Percentiles rank a stretch among this genome's conserved stretches.
phyloP scores from a whole-genome alignment of 2,113 vertebrate genomes.

The Azemiops feae region DNA sequence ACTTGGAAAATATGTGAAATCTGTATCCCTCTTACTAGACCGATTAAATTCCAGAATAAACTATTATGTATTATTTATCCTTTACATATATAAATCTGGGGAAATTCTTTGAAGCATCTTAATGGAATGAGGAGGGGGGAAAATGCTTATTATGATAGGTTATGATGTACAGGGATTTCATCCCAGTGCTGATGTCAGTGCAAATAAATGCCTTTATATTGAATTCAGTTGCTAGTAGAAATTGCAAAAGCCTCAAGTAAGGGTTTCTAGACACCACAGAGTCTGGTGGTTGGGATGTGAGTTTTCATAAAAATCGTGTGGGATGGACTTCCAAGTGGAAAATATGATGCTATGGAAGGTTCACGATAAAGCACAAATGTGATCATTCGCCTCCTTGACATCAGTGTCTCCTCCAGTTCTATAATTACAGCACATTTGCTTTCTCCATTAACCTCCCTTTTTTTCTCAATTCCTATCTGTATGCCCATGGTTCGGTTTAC shows the following conservation, averaged over 20 bases:
- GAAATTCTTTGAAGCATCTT: neutral
- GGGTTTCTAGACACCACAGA: neutral
- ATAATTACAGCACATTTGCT: neutral
- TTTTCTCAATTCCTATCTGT: rapidly evolving
- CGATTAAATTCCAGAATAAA: conserved; percentile 1
- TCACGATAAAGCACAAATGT: rapidly evolving
- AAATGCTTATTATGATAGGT: neutral
- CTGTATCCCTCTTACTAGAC: neutral
- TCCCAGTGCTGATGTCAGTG: neutral
- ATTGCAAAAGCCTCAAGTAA: neutral
- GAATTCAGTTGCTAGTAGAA: conserved; percentile 7
- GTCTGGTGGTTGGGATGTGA: neutral
- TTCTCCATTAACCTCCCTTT: neutral
- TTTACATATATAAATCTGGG: neutral
- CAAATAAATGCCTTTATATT: neutral
- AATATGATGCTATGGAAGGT: neutral
- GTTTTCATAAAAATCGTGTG: neutral
- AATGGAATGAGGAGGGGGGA: neutral
- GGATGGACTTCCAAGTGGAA: neutral
- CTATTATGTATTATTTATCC: neutral
- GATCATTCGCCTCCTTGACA: neutral
- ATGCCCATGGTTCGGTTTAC: neutral
- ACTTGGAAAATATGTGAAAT: conserved; percentile 9
- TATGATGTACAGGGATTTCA: rapidly evolving
- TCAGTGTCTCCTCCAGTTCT: rapidly evolving